phyloP scores from a whole-genome alignment of 92 coral and sea anemone species.

The Pocillopora grandis region DNA sequence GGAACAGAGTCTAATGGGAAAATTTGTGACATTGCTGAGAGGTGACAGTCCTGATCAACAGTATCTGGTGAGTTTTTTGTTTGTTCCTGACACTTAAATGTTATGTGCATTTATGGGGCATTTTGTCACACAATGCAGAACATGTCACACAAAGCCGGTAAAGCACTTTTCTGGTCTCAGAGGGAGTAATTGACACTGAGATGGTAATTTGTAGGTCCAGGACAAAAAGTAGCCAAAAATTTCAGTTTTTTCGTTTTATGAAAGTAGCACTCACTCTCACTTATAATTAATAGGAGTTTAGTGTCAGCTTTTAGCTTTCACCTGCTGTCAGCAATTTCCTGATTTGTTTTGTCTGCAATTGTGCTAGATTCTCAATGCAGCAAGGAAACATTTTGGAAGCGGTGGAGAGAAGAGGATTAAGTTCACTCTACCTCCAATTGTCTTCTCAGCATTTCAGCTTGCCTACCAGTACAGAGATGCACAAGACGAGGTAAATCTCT shows the following conservation, averaged over 20 bases:
- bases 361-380: slow-evolving; percentile 87
- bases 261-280: no score
- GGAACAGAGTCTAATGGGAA: slow-evolving; percentile 97
- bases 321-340: background rate
- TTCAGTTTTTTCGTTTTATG: no score
- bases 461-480: slow-evolving; percentile 88
- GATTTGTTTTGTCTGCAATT: background rate
- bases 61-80: slow-evolving; percentile 71
- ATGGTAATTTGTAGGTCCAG: no score
- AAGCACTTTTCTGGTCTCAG: no score
- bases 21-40: slow-evolving; percentile 85
- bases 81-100: background rate
- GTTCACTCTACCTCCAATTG: slow-evolving; percentile 93
- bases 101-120: no score
- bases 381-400: slow-evolving; percentile 98
- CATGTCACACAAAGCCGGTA: no score
- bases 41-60: slow-evolving; percentile 95
- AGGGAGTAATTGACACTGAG: no score
- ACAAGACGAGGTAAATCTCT: slow-evolving; percentile 72
- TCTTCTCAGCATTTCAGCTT: slow-evolving; percentile 92
- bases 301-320: background rate
- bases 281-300: no score
- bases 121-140: no score
- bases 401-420: slow-evolving; percentile 99
- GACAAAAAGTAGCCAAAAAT: no score